Conservation (phyloP, 2,888 invertebrate species). For the Spisula subtruncata region DNA sequence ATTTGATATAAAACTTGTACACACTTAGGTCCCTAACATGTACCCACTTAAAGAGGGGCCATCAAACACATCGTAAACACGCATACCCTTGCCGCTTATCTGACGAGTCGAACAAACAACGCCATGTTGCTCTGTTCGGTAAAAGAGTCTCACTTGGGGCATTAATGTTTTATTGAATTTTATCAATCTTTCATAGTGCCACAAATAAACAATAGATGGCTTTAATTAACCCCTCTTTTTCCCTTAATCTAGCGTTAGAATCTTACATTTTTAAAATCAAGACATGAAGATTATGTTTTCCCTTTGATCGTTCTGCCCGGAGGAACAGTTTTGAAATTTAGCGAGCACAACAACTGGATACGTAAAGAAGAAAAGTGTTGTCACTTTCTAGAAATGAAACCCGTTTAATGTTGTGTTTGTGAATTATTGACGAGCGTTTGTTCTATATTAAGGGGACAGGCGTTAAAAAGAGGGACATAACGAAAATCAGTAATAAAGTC, state of each 20-base stretch:
- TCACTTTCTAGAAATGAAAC: neutral
- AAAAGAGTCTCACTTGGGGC: neutral
- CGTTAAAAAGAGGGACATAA: too few species aligned
- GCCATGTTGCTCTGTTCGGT: neutral
- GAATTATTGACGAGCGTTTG: neutral
- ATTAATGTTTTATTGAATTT: slow-evolving; percentile 18
- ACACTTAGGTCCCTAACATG: neutral
- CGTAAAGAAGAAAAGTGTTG: neutral
- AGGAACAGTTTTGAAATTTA: neutral
- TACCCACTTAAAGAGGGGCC: slow-evolving; percentile 11
- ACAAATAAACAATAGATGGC: slow-evolving; percentile 18
- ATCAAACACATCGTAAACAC: neutral
- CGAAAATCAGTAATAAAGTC: too few species aligned
- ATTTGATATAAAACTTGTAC: slow-evolving; percentile 7
- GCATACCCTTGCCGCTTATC: neutral
- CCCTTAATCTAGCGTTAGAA: neutral
- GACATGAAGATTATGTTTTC: neutral
- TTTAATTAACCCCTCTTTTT: slow-evolving; percentile 4
- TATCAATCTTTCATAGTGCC: neutral
- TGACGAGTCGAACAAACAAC: neutral
- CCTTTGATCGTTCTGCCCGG: neutral
- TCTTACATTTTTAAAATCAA: slow-evolving; percentile 7
- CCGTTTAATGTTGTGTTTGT: neutral
- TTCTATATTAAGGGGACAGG: neutral
- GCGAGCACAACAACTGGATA: neutral